Base-by-base conservation (phyloP, 2,888 invertebrate species). In the Allygus modestus region DNA sequence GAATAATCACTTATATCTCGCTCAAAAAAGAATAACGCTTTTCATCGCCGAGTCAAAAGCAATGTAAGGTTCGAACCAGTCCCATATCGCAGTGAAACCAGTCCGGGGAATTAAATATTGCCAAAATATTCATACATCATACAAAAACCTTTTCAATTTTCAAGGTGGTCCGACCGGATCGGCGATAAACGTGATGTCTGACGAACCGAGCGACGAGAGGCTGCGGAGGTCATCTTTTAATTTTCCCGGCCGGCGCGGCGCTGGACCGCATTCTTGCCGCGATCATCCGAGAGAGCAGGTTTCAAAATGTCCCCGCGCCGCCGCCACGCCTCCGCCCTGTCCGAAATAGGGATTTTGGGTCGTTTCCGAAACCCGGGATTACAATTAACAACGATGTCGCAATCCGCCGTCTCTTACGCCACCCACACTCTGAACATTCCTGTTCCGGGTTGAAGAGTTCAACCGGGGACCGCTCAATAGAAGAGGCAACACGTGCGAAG, bases 321-420 rank as follows among this genome's bases (percentile, higher is more conserved):
- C 26, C 61, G 69, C 31, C 69, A 69, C 69, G 69, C 69, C 69
- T 69, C 69, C 69, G 33, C n/a, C 31, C 5, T 17, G 28, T 17
- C 69, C 69, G 69, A 69, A 69, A 33, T 69, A 33, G 69, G 69
- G 33, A 69, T 28, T 69, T 69, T 33, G 33, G 69, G 69, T 69
- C 69, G 69, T 69, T 69, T 69, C 69, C 33, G 33, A 33, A 69
- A 33, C 9, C 17, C n/a, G 12, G 33, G 69, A 69, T 31, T 33
- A 69, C 69, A 69, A 33, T 69, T 69, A 31, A 69, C 69, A 69
- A 33, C 31, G 69, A 33, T 69, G 69, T 69, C 33, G 69, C 33
- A 69, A 69, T 33, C 33, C 9, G 20, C 31, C 33, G 69, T 28
- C 7, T 23, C 31, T 33, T 69, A 33, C 33, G 69, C 31, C 69